Base-by-base conservation (phyloP, 2,888 invertebrate genomes). In the Drosophila limbata region DNA sequence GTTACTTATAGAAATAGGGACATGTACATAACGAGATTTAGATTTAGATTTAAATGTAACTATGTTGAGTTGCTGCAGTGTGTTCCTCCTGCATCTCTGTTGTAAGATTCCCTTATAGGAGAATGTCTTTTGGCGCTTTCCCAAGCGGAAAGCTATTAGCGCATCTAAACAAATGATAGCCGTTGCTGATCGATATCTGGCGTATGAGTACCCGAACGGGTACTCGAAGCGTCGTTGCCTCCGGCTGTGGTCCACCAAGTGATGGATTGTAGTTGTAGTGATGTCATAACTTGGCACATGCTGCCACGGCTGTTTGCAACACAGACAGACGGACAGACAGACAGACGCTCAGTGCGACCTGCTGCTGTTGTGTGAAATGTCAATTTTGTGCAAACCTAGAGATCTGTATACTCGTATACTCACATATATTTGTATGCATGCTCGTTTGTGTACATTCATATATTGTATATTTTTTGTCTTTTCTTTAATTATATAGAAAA, bases 261-360 rank as follows among this genome's bases (percentile, higher is more conserved):
- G 88, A 82, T 88, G 82, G 81, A 88, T 84, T 84, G 87, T 73
- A 50, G 87, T 84, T 84, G 87, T 73, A 50, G 87, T 84, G 89
- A 88, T 84, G 84, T 81, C 84, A 84, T 89, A 89, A 89, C 73
- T 63, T 81, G 84, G 87, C 84, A 75, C 84, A 84, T 81, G 87
- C 67, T 84, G 87, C 85, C 88, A 84, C 84, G 81, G 84, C 64
- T 73, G 64, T 68, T 89, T 84, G 89, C 84, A 88, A 84, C 84
- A 84, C 56, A 17, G 39, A 48, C 37, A 50, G 37, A 21, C 39
- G 42, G 25, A 25, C 25, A 25, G 25, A 21, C 21, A 3, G 21
- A 48, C 37, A 50, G 37, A 31, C 39, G 45, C 62, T 52, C 55
- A 61, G 56, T 59, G 65, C 79, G 87, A 81, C 84, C 84, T 84